Conservation (phyloP, 2,113 vertebrate species). For the Neolamprologus variostigma region DNA sequence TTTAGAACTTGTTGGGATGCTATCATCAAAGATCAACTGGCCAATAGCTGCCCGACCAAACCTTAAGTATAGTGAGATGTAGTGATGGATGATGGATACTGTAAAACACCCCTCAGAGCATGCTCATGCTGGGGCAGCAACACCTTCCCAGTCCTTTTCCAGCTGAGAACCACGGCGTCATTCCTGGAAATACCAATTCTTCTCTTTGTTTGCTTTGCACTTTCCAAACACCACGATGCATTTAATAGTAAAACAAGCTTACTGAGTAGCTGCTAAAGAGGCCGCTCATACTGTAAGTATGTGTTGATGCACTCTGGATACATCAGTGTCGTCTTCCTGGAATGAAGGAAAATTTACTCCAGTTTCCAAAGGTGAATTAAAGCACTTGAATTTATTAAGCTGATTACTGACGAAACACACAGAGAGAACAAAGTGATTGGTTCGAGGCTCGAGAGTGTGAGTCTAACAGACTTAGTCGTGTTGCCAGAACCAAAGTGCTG, state of each 20-base stretch:
- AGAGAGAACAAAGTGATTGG: neutral
- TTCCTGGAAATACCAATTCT: accelerated
- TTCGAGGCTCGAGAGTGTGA: neutral
- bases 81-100: neutral
- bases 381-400: neutral
- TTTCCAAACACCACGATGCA: neutral
- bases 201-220: neutral
- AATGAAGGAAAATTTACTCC: neutral
- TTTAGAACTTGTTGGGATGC: neutral
- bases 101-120: neutral
- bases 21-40: neutral
- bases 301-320: neutral
- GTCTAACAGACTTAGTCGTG: neutral
- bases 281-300: neutral
- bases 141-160: neutral
- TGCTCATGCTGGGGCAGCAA: neutral
- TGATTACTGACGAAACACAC: neutral
- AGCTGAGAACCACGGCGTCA: neutral
- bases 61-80: neutral
- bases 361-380: neutral
- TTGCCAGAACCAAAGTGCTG: neutral
- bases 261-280: neutral
- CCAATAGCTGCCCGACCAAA: neutral
- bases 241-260: neutral
- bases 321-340: neutral